These are phyloP conservation scores for Elymnias hypermnestra DNA, from an alignment of 1,140 invertebrate species.

Conservation along the genomic window DNA sequence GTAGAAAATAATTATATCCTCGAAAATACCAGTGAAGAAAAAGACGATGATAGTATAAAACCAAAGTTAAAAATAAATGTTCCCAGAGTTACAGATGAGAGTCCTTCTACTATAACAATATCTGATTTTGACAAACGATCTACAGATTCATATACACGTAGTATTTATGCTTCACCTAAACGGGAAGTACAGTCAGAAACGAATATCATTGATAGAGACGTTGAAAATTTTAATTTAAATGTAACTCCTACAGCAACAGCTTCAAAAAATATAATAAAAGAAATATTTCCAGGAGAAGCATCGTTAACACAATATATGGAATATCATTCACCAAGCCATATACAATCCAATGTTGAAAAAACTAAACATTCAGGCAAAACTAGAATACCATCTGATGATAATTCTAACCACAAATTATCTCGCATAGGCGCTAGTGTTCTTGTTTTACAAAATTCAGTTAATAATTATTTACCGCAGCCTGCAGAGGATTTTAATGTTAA, in stretches of 20 bases:
- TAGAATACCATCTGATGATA: neutral
- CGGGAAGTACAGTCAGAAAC: slow-evolving; percentile 22
- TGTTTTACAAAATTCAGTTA: slow-evolving; percentile 9
- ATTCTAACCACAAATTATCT: slow-evolving; percentile 30
- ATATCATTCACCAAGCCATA: neutral
- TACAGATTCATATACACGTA: slow-evolving; percentile 32
- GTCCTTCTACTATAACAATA: slow-evolving; percentile 24
- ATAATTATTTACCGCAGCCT: neutral
- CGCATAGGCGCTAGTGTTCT: slow-evolving; percentile 27
- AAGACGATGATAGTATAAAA: slow-evolving; percentile 30
- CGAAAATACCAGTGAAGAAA: slow-evolving; percentile 14
- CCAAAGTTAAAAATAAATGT: slow-evolving; percentile 41
- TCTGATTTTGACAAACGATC: slow-evolving; percentile 40
- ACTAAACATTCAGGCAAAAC: neutral
- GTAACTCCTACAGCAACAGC: neutral
- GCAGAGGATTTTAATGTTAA: slow-evolving; percentile 3
- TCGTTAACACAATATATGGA: neutral
- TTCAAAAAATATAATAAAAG: neutral
- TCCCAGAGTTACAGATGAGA: slow-evolving; percentile 31
- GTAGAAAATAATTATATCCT: neutral
- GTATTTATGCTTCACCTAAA: slow-evolving; percentile 25
- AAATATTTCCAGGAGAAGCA: slow-evolving; percentile 1
- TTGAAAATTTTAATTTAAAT: neutral
- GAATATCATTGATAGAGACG: slow-evolving; percentile 16
- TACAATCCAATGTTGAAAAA: neutral